These are phyloP conservation scores for Heliocidaris erythrogramma DNA, from an alignment of 35 echinoderm and acorn worm species.

Conservation along the genomic window DNA sequence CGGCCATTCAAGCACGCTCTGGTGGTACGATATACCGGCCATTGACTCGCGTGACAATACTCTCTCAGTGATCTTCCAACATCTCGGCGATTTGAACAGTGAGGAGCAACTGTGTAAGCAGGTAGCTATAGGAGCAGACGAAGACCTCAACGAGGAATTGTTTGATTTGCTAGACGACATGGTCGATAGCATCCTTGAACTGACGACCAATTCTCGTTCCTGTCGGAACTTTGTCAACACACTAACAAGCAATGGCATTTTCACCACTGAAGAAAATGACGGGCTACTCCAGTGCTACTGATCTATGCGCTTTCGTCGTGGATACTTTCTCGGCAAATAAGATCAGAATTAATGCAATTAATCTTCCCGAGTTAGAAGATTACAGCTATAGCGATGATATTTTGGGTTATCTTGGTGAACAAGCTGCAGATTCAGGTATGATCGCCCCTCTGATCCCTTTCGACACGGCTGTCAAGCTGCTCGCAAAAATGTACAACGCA, in stretches of 20 bases:
- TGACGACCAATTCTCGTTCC: background rate
- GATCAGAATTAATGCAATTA: background rate
- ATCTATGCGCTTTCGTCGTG: conserved; percentile 1
- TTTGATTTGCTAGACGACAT: background rate
- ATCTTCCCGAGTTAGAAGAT: background rate
- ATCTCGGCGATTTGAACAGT: background rate
- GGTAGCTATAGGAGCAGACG: background rate
- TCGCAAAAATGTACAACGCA: conserved; percentile 6
- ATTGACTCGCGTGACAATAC: background rate
- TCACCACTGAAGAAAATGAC: background rate
- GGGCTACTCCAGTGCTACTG: background rate
- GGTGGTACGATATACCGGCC: background rate
- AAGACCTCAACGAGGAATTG: background rate
- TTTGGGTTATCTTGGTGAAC: conserved; percentile 8
- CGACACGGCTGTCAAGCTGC: conserved; percentile 17
- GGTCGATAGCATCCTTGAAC: background rate
- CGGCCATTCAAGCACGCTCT: background rate
- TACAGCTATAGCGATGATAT: background rate
- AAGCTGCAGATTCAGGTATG: background rate
- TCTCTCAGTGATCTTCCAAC: background rate
- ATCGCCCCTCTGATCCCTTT: conserved; percentile 6
- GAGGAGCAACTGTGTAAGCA: conserved; percentile 14
- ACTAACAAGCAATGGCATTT: background rate
- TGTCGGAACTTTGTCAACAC: conserved; percentile 14
- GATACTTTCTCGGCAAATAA: conserved; percentile 1